Conservation (phyloP, 2,888 invertebrate species). For the Drosophila bunnanda region DNA sequence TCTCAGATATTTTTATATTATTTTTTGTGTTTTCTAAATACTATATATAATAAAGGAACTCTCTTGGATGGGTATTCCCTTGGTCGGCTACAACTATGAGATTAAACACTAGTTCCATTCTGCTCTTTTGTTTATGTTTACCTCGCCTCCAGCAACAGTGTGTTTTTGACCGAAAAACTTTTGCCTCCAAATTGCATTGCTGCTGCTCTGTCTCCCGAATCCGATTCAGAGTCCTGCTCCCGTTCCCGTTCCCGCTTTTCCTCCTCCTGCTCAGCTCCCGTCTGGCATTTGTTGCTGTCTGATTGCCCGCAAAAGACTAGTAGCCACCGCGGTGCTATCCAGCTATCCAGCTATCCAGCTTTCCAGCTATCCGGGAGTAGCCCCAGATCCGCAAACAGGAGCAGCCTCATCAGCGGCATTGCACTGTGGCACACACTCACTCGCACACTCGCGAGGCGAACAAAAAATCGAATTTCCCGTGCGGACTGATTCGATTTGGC, state of each 20-base stretch:
- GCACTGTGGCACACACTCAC: slow-evolving; percentile 10
- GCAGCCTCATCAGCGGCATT: slow-evolving; percentile 30
- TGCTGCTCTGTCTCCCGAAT: slow-evolving; percentile 4
- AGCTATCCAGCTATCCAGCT: background rate
- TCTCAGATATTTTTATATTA: background rate
- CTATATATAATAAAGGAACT: background rate
- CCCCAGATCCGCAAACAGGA: slow-evolving; percentile 34
- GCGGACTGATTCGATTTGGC: slow-evolving; percentile 84
- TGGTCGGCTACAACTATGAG: background rate
- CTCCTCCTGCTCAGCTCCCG: slow-evolving; percentile 24
- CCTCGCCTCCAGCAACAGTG: slow-evolving; percentile 42
- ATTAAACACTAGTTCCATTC: background rate
- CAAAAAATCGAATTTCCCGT: slow-evolving; percentile 83
- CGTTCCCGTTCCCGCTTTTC: background rate
- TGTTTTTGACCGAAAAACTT: slow-evolving; percentile 52
- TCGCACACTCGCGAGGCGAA: slow-evolving; percentile 15
- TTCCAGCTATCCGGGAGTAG: slow-evolving; percentile 12
- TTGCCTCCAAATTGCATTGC: slow-evolving; percentile 62
- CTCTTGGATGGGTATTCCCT: background rate
- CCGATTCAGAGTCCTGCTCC: background rate
- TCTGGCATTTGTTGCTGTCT: slow-evolving; percentile 75
- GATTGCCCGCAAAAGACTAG: slow-evolving; percentile 77
- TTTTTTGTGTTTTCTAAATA: too few relatives aligned
- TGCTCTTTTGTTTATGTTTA: slow-evolving; percentile 30
- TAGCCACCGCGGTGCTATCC: slow-evolving; percentile 20